phyloP scores from a whole-genome alignment of 2,113 vertebrate species.

The Caranx ignobilis region DNA sequence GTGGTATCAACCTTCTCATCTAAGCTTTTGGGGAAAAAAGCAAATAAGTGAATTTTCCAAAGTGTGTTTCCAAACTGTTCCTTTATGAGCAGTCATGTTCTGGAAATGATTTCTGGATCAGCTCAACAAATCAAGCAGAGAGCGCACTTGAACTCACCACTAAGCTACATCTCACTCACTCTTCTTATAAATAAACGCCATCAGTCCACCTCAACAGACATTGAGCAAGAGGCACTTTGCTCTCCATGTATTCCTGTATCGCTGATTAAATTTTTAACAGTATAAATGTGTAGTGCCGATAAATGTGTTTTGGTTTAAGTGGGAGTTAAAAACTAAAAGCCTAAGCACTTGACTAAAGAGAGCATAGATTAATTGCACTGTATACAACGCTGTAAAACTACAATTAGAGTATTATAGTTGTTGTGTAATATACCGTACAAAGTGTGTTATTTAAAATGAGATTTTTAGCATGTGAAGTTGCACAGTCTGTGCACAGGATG shows the following conservation, averaged over 20 bases:
- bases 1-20: background rate
- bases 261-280: conserved; percentile 25
- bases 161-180: background rate
- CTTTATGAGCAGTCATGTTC: background rate
- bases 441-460: conserved; percentile 9
- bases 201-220: background rate
- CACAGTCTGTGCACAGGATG: background rate
- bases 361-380: conserved; percentile 3
- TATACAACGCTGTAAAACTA: background rate
- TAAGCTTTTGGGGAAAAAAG: background rate
- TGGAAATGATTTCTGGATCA: background rate
- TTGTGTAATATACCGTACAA: background rate
- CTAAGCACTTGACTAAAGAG: conserved; percentile 12
- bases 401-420: conserved; percentile 2
- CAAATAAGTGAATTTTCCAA: background rate
- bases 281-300: conserved; percentile 24
- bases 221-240: background rate
- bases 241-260: background rate
- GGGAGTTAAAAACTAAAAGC: conserved; percentile 18
- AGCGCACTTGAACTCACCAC: background rate
- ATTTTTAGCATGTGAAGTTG: background rate
- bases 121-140: background rate
- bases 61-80: background rate
- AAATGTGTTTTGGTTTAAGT: conserved; percentile 31
- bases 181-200: background rate